Evolutionary conservation across 2,797 vertebrate genomes (phyloP).

Genomic region (Trachops cirrhosus): DNA sequence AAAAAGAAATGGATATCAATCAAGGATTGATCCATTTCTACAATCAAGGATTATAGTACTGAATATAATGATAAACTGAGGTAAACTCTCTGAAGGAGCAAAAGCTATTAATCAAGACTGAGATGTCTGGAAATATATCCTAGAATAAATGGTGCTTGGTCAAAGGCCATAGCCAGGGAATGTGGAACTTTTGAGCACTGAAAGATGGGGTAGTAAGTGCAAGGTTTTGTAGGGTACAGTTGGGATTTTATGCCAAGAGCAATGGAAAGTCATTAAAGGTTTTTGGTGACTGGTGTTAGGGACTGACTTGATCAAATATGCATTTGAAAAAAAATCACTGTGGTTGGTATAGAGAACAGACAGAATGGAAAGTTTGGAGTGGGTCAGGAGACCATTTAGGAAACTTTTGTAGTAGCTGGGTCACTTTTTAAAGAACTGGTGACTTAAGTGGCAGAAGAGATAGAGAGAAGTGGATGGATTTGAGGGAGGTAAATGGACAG

Average conservation of each 20-base stretch:
- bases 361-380: not conserved
- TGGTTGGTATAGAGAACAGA: not conserved
- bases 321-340: not conserved
- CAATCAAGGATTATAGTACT: not conserved
- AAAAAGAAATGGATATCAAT: not conserved
- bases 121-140: not conserved
- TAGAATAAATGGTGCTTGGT: not conserved
- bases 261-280: not conserved
- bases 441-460: not conserved
- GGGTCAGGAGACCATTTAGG: too few species aligned
- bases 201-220: not conserved
- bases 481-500: not conserved
- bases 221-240: not conserved
- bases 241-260: not conserved
- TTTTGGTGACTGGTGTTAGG: not conserved
- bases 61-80: not conserved
- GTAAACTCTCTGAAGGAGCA: not conserved
- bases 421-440: too few species aligned
- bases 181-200: not conserved
- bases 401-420: not conserved
- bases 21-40: too few species aligned
- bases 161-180: fast-evolving
- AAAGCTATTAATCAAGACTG: not conserved
- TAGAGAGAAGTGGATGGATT: not conserved
- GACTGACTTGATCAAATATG: not conserved